phyloP scores from a whole-genome alignment of 2,797 vertebrate genomes.

The Pseudocheirus occidentalis region DNA sequence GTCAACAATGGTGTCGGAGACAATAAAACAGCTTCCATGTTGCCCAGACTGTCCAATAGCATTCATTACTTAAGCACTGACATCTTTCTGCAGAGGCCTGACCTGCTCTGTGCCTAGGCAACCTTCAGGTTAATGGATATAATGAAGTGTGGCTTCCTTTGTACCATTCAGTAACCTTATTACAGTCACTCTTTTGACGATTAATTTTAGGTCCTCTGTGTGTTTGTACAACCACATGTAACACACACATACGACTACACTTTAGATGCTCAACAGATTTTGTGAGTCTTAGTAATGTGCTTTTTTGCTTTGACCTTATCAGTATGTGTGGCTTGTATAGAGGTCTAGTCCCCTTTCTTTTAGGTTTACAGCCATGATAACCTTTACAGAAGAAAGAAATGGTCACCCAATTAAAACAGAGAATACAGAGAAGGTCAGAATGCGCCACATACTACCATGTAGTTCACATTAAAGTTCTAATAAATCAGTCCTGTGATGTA shows the following conservation, averaged over 20 bases:
- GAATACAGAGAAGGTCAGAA: constrained; percentile 30
- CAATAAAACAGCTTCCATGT: background rate
- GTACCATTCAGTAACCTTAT: background rate
- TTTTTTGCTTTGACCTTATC: background rate
- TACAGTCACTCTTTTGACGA: background rate
- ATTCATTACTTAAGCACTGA: background rate
- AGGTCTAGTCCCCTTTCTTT: accelerated
- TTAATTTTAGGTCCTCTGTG: background rate
- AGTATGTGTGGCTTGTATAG: background rate
- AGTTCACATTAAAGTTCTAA: constrained; percentile 44
- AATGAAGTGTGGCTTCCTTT: constrained; percentile 35
- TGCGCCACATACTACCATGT: background rate
- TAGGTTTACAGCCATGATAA: background rate
- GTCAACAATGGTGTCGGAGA: accelerated
- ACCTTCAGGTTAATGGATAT: background rate
- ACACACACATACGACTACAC: background rate
- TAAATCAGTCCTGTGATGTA: background rate
- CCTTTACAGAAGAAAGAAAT: background rate
- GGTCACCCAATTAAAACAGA: background rate
- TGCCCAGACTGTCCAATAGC: background rate
- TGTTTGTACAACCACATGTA: background rate
- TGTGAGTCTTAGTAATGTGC: accelerated
- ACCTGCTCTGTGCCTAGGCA: background rate
- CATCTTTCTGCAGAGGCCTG: background rate
- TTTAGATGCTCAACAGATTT: accelerated